Conservation (phyloP, 2,888 invertebrate genomes). For the Heteromyza rotundicornis region DNA sequence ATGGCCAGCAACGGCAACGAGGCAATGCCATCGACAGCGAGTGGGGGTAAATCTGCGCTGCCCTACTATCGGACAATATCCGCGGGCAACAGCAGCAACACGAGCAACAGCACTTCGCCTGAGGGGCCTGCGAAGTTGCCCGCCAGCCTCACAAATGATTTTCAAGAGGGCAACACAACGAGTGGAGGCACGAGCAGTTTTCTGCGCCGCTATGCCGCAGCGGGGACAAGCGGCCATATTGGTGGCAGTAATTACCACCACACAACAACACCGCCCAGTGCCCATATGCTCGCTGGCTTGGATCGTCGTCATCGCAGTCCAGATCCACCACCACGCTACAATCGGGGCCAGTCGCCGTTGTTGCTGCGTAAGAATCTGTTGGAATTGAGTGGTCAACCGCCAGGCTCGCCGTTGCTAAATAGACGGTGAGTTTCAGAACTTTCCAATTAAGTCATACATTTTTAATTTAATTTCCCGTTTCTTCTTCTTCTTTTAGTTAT, state of each 20-base stretch:
- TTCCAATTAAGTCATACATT: not conserved
- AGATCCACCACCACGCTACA: conserved; percentile 67
- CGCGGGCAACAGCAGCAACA: conserved; percentile 47
- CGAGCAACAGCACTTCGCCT: conserved; percentile 50
- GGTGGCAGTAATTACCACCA: conserved; percentile 25
- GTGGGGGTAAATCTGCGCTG: conserved; percentile 3
- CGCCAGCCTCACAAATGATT: conserved; percentile 8
- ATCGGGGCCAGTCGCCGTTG: conserved; percentile 65
- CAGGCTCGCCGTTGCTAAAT: conserved; percentile 66
- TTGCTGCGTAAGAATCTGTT: conserved; percentile 68
- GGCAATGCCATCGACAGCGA: conserved; percentile 4
- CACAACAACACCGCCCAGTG: conserved; percentile 43
- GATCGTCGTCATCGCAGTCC: conserved; percentile 67
- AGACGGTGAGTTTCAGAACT: conserved; percentile 66
- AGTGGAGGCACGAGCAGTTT: conserved; percentile 31
- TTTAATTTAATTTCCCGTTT: not conserved
- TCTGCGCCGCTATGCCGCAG: conserved; percentile 46
- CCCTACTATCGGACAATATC: conserved; percentile 53
- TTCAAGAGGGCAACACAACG: not conserved
- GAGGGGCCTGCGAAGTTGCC: conserved; percentile 38
- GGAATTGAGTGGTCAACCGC: conserved; percentile 63
- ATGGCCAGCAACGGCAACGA: not conserved
- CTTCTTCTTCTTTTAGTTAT: conserved; percentile 46
- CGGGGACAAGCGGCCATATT: conserved; percentile 26
- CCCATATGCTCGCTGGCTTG: conserved; percentile 50